Evolutionary conservation across 2,113 vertebrate species (phyloP).

Genomic region (Hypanus sabinus): DNA sequence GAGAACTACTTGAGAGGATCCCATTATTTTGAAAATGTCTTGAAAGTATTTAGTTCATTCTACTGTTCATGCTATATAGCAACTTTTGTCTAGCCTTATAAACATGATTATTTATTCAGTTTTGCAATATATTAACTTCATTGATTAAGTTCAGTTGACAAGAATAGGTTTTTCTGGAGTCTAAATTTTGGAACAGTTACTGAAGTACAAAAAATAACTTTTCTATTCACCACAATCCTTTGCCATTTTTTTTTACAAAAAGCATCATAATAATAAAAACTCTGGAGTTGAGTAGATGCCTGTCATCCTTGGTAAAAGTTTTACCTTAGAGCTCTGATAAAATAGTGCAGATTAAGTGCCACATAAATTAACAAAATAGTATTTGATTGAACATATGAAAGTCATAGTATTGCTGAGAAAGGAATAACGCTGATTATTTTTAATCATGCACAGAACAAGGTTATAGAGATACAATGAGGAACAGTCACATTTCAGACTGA

Average conservation of each 20-base stretch:
- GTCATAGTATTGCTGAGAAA: background rate
- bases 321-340: background rate
- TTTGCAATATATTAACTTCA: background rate
- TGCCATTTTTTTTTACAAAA: background rate
- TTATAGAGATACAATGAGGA: background rate
- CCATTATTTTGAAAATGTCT: conserved; percentile 22
- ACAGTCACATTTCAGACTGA: background rate
- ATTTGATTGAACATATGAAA: background rate
- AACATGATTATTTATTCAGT: conserved; percentile 2
- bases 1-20: background rate
- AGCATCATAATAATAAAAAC: background rate
- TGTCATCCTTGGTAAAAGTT: background rate
- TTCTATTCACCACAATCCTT: background rate
- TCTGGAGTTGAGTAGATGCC: background rate
- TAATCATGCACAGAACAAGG: background rate
- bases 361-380: background rate
- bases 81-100: background rate
- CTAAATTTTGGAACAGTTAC: background rate
- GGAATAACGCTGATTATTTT: background rate
- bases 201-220: background rate
- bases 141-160: background rate
- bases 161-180: background rate
- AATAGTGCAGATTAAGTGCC: background rate
- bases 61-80: background rate
- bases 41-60: background rate